phyloP scores from a whole-genome alignment of 2,797 vertebrate species.

The Rhodeus uyekii region DNA sequence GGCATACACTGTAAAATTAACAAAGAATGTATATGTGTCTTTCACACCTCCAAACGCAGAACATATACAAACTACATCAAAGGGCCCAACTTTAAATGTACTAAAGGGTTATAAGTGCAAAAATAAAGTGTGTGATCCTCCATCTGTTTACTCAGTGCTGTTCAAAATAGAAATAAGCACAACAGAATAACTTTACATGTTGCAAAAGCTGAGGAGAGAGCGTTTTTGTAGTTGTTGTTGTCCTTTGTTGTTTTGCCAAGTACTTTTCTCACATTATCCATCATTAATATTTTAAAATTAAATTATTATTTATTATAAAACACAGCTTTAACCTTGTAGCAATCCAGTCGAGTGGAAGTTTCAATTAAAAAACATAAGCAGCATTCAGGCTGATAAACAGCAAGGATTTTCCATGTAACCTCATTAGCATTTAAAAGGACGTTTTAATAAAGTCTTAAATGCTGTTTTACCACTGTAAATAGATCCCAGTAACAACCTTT shows the following conservation, averaged over 20 bases:
- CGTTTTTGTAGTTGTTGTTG: background rate
- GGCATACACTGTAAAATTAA: background rate
- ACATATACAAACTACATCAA: background rate
- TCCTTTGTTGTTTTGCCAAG: conserved; percentile 25
- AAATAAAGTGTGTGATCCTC: background rate
- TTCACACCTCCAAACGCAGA: background rate
- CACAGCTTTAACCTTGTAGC: conserved; percentile 33
- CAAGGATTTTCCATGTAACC: conserved; percentile 2
- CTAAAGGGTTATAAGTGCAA: conserved; percentile 1
- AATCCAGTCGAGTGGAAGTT: conserved; percentile 27
- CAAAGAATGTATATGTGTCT: background rate
- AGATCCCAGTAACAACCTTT: conserved; percentile 2
- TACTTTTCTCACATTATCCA: conserved; percentile 23
- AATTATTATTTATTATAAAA: conserved; percentile 39
- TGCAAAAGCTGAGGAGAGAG: background rate
- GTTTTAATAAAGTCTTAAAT: conserved; percentile 12
- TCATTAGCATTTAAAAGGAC: conserved; percentile 51
- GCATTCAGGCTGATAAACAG: conserved; percentile 22
- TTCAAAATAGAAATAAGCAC: conserved; percentile 18
- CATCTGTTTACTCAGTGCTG: background rate
- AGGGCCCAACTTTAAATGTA: background rate
- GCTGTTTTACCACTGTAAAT: conserved; percentile 1
- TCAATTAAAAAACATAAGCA: conserved; percentile 30
- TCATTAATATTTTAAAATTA: conserved; percentile 44
- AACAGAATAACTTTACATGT: background rate